Conservation (phyloP, 2,113 vertebrate species). For the Hylia prasina region DNA sequence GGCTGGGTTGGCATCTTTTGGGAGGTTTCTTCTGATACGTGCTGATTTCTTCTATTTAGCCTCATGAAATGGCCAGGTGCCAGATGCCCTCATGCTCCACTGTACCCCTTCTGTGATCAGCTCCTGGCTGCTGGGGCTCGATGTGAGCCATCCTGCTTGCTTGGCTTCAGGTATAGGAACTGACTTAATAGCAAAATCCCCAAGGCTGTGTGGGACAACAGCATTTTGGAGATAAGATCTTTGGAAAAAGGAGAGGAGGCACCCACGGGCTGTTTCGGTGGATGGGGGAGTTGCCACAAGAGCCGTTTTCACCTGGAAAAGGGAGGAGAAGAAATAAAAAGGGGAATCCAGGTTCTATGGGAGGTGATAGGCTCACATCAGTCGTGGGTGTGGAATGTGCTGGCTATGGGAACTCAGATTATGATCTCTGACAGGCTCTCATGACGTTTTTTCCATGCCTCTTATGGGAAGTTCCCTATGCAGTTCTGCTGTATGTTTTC, state of each 20-base stretch:
- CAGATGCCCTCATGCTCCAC: neutral
- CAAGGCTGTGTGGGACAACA: neutral
- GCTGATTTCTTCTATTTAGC: neutral
- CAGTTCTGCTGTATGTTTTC: neutral
- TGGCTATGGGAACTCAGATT: neutral
- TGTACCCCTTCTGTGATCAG: neutral
- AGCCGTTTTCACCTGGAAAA: neutral
- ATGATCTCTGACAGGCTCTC: neutral
- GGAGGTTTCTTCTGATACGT: neutral
- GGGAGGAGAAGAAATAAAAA: neutral
- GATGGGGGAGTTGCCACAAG: neutral
- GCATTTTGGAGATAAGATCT: neutral
- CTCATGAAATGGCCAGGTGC: neutral
- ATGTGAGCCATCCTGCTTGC: neutral
- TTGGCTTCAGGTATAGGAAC: neutral
- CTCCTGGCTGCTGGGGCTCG: neutral
- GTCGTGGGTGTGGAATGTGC: neutral
- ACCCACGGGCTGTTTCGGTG: rapidly evolving
- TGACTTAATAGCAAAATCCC: neutral
- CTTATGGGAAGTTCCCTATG: neutral
- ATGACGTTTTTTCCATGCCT: constrained; percentile 3
- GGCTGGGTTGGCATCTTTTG: neutral
- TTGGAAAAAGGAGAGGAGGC: neutral
- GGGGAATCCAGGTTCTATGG: neutral
- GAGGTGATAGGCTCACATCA: neutral